Evolutionary conservation across 64 coral and sea anemone species (phyloP).

Genomic region (Platygyra sinensis): DNA sequence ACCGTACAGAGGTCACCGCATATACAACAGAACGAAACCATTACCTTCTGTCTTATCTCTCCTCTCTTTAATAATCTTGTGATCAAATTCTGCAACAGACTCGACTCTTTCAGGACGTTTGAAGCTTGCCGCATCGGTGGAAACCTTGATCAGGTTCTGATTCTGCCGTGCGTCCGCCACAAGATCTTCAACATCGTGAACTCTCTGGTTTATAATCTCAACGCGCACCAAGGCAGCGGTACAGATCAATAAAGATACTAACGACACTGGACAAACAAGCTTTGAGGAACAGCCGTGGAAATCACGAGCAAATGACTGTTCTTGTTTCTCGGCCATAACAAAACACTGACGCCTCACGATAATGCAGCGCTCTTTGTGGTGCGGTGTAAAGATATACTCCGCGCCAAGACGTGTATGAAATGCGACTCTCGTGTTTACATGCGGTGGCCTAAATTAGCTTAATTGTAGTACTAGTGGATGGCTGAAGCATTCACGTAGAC

Average conservation of each 20-base stretch:
- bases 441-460: too few relatives aligned
- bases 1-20: too few relatives aligned
- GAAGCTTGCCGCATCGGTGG: neutral
- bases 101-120: neutral
- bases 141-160: neutral
- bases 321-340: neutral
- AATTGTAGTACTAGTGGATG: too few relatives aligned
- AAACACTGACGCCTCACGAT: neutral
- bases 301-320: neutral
- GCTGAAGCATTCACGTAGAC: too few relatives aligned
- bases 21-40: neutral
- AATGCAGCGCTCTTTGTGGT: neutral
- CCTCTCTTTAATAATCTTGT: neutral
- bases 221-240: conserved; percentile 9
- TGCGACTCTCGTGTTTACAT: too few relatives aligned
- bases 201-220: conserved; percentile 28
- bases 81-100: neutral
- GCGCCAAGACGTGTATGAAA: neutral
- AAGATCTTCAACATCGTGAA: neutral
- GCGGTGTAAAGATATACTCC: neutral
- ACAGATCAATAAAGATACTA: conserved; percentile 20
- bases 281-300: neutral
- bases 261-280: neutral
- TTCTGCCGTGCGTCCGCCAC: neutral
- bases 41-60: neutral